These are phyloP conservation scores for Cephus pulcher DNA, from an alignment of 2,888 invertebrate species.

Conservation along the genomic window DNA sequence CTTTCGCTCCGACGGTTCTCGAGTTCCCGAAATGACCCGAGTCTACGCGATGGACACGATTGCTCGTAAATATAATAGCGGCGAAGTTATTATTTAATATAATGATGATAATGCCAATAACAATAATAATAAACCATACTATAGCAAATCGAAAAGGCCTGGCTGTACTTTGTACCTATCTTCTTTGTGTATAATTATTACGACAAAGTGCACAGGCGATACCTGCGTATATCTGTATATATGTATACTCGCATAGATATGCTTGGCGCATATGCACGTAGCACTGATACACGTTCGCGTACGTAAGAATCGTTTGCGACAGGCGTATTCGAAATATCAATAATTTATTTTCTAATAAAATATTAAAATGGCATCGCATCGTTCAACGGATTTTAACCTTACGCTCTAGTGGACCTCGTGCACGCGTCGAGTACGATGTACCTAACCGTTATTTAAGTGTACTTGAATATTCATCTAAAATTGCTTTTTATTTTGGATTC, in stretches of 20 bases:
- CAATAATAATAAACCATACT: background rate
- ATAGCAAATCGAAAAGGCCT: background rate
- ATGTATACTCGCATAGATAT: background rate
- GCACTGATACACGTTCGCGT: background rate
- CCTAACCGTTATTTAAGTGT: background rate
- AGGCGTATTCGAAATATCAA: background rate
- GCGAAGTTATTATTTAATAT: background rate
- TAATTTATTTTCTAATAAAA: slow-evolving; percentile 22
- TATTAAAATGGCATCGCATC: slow-evolving; percentile 17
- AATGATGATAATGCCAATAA: background rate
- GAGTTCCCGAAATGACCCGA: background rate
- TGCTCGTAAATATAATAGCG: background rate
- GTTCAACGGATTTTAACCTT: slow-evolving; percentile 15
- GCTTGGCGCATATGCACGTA: background rate
- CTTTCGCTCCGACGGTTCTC: background rate
- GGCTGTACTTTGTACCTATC: background rate
- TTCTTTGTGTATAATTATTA: background rate
- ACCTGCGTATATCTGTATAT: background rate
- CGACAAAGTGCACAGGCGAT: background rate
- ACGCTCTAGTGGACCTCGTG: slow-evolving; percentile 25
- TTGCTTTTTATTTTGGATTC: slow-evolving; percentile 22
- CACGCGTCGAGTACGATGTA: slow-evolving; percentile 15
- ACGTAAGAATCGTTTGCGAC: background rate
- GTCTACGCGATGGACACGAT: background rate
- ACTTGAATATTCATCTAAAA: slow-evolving; percentile 30